Evolutionary conservation across 2,888 invertebrate species (phyloP), one percentile per base, ranked within the genome.

Genomic region (Pristionchus arcanus): DNA sequence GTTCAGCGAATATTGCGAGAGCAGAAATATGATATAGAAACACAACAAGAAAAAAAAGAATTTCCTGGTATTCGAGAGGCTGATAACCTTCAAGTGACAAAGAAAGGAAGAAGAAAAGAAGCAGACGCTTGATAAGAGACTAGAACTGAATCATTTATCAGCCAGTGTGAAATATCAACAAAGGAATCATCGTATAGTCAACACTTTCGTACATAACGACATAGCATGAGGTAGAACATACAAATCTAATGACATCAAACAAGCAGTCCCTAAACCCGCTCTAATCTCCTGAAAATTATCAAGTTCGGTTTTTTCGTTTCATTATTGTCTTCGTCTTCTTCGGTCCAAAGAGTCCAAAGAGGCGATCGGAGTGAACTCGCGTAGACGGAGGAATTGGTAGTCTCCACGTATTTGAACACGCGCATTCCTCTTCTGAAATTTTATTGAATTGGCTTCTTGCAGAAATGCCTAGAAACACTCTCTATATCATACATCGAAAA

Each of bases 301-400:
- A 42, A 11, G 25, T 77, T 77, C 25, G 37, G 34, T 9, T 37
- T 77, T 42, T 77, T 77, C 42, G 74, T 77, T 11, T 77, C 74
- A 25, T 77, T 77, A 11, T 77, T 77, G 42, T 77, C 74, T 77
- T 77, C 74, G 25, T 77, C 74, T 25, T 77, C 74, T 21, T 19
- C 21, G 1, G 42, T 77, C 74, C 37, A 77, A 1, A 71, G 71
- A 3, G 71, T 71, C 71, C 71, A 71, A 2, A 34, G 34, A 7
- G 71, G 71, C 4, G 74, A 77, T 42, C 74, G 74, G 21, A 77
- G 74, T 16, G 74, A 77, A 21, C 74, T 25, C 7, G 34, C 74
- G 42, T 42, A 77, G 21, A 77, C 74, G 3, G 74, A 77, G 7
- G 34, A 11, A 25, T 77, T 77, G 21, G 37, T 21, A 7, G 31